phyloP scores from a whole-genome alignment of 2,797 vertebrate genomes.

The Eremophila alpestris region DNA sequence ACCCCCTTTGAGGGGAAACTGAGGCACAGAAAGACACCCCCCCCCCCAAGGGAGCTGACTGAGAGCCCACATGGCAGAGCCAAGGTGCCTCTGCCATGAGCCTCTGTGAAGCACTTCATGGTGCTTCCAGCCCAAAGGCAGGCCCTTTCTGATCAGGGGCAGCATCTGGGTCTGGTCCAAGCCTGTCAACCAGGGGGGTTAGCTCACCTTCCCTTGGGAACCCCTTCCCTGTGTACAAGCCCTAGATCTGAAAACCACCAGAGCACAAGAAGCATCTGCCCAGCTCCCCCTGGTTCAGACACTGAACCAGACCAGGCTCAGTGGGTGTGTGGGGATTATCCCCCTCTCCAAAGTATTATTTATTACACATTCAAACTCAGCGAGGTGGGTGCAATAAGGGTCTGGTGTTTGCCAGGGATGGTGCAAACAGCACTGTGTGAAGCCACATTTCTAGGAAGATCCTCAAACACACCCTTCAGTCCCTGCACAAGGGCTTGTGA shows the following conservation, averaged over 20 bases:
- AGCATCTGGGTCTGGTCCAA: not conserved
- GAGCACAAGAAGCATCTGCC: not conserved
- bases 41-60: rapidly evolving
- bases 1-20: not conserved
- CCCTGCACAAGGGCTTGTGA: rapidly evolving
- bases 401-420: not conserved
- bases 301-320: not conserved
- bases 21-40: not conserved
- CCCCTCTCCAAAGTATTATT: not conserved
- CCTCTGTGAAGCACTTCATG: not conserved
- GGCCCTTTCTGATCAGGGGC: not conserved
- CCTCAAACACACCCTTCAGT: not conserved
- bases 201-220: not conserved
- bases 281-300: not conserved
- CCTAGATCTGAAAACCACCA: not conserved
- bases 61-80: rapidly evolving
- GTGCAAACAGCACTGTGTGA: not conserved
- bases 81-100: not conserved
- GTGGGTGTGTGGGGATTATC: not conserved
- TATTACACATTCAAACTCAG: not conserved
- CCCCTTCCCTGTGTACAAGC: not conserved
- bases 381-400: rapidly evolving
- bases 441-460: not conserved
- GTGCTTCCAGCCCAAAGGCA: not conserved
- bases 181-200: rapidly evolving